Conservation (phyloP, 2,113 vertebrate genomes). For the Amblyopsis rosae region DNA sequence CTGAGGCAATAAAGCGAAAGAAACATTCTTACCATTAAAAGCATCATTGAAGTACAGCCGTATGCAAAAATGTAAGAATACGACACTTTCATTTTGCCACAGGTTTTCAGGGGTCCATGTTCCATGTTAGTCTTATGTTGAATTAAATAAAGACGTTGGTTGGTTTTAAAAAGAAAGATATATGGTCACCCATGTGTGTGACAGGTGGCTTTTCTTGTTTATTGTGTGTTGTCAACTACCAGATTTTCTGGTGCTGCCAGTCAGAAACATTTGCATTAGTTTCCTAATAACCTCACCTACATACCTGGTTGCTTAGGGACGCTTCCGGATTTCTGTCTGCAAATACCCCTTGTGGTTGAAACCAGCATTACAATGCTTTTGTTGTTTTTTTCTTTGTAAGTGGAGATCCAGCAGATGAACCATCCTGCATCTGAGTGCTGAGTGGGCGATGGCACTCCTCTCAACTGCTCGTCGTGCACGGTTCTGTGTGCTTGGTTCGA, state of each 20-base stretch:
- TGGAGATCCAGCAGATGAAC: constrained; percentile 11
- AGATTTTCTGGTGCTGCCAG: constrained; percentile 47
- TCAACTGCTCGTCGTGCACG: too few relatives aligned
- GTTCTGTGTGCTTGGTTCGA: constrained; percentile 29
- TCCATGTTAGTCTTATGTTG: not conserved
- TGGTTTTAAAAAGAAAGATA: too few relatives aligned
- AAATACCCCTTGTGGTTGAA: too few relatives aligned
- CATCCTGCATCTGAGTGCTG: too few relatives aligned
- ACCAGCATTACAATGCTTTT: not conserved
- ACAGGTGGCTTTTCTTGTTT: not conserved
- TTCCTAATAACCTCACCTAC: constrained; percentile 2
- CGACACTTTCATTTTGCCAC: constrained; percentile 41
- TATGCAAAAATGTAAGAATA: constrained; percentile 26
- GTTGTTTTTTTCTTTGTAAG: not conserved
- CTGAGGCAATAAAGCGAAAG: not conserved
- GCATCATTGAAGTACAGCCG: constrained; percentile 25
- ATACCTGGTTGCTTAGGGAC: not conserved
- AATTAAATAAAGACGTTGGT: not conserved
- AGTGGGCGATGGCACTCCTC: too few relatives aligned
- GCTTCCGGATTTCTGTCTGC: not conserved
- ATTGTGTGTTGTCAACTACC: constrained; percentile 12
- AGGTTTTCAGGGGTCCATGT: not conserved
- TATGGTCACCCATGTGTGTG: not conserved
- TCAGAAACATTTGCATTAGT: constrained; percentile 11
- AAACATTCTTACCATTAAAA: constrained; percentile 59